Evolutionary conservation across 2,113 vertebrate species (phyloP), one percentile per base, ranked within the genome.

Genomic region (Lophochroa leadbeateri): DNA sequence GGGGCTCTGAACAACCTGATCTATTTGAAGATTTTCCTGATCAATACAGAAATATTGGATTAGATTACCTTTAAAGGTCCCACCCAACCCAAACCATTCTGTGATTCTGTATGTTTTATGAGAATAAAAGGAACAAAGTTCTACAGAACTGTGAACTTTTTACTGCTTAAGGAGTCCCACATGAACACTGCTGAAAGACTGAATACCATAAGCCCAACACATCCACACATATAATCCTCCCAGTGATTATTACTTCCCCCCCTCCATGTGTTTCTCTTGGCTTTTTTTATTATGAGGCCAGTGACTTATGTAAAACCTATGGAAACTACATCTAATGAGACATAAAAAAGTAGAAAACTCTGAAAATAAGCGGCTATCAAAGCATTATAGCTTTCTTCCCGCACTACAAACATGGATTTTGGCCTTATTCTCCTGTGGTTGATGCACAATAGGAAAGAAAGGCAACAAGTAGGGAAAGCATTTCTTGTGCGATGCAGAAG

Each of bases 111-210:
- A 28, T 27, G 37, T 77, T 94, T 94, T 69, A 90, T 0, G 9
- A 86, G 82, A 93, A 87, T 46, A 88, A 94, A 86, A 43, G 35
- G 68, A 93, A 82, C 37, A 44, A 89, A 95, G 77, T 90, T 90
- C 60, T 89, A 49, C 10, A 9, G 47, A 94, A 88, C 6, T 0
- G 1, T 39, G 65, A 90, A 92, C 77, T 91, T 94, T 70, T 88
- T 82, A 94, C 47, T 86, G 44, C 65, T 88, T 84, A 90, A 75
- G 46, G 25, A 90, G 35, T 84, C 90, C 77, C 94, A 71, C 47
- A 65, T 33, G 64, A 93, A 79, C 41, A 19, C 9, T 76, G 41
- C 19, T 28, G 52, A 69, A 90, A 91, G 74, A 93, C 49, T 43
- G 86, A 89, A 63, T 35, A 82, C 44, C 24, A 21, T 18, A 90